Conservation (phyloP, 2,113 vertebrate genomes). For the Dipodomys ordii region DNA sequence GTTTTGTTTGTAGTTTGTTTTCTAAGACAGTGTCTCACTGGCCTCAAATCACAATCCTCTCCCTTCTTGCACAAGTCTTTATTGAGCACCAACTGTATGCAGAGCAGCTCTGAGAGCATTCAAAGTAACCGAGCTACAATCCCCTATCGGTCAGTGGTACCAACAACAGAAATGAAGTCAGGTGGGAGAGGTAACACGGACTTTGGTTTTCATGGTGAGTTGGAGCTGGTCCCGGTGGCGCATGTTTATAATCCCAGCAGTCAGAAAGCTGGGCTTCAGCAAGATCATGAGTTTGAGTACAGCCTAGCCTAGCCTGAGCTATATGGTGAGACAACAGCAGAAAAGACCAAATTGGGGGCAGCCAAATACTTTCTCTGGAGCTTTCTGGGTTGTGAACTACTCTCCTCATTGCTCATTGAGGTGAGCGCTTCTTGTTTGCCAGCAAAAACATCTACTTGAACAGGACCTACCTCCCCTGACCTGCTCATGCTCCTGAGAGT, state of each 20-base stretch:
- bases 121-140: neutral
- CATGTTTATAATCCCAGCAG: too few relatives aligned
- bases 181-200: neutral
- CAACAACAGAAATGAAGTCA: neutral
- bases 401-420: neutral
- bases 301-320: too few relatives aligned
- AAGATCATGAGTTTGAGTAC: too few relatives aligned
- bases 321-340: too few relatives aligned
- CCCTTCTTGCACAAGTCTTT: neutral
- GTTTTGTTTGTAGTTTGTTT: too few relatives aligned
- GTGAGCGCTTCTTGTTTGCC: neutral
- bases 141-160: neutral
- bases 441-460: neutral
- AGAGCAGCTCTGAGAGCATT: neutral
- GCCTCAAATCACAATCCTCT: neutral
- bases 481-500: neutral
- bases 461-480: neutral
- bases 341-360: too few relatives aligned
- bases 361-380: neutral
- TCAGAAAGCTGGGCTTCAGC: too few relatives aligned
- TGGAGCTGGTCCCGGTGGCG: neutral
- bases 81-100: neutral
- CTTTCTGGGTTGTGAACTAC: neutral
- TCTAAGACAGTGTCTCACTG: neutral
- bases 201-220: slow-evolving; percentile 4